Evolutionary conservation across 2,113 vertebrate species (phyloP).

Genomic region (Phaethon lepturus): DNA sequence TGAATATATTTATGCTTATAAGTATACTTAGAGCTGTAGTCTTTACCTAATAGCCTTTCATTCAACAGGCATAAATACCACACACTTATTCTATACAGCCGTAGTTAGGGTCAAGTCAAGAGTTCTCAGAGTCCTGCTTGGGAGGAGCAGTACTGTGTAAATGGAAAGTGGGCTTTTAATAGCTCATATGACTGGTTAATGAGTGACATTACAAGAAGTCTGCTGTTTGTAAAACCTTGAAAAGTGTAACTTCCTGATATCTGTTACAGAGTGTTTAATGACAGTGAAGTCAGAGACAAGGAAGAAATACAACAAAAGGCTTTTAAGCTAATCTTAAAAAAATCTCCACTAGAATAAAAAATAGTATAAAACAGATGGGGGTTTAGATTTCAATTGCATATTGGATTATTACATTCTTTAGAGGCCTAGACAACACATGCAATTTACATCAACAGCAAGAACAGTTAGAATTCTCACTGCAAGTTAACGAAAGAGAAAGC

Average conservation of each 20-base stretch:
- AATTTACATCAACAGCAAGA: neutral
- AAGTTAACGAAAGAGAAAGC: neutral
- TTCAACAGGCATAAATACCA: neutral
- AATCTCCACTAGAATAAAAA: neutral
- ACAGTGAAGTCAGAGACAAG: neutral
- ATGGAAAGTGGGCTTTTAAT: neutral
- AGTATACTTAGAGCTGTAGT: neutral
- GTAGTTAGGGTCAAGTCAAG: neutral
- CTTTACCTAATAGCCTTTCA: neutral
- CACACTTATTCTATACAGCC: neutral
- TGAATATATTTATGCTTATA: neutral
- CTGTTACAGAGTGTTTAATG: neutral
- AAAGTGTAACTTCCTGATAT: neutral
- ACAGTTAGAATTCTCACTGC: neutral
- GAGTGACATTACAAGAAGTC: neutral
- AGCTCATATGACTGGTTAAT: conserved; percentile 33
- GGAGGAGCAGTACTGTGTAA: neutral
- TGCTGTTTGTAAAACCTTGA: conserved; percentile 14
- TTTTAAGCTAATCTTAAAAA: neutral
- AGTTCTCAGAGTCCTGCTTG: neutral
- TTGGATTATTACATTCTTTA: neutral
- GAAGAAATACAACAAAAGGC: neutral
- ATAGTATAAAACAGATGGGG: fast-evolving
- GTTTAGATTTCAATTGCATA: neutral
- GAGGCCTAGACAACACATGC: neutral